phyloP scores from a whole-genome alignment of 2,888 invertebrate species.

The Andrena hattorfiana region DNA sequence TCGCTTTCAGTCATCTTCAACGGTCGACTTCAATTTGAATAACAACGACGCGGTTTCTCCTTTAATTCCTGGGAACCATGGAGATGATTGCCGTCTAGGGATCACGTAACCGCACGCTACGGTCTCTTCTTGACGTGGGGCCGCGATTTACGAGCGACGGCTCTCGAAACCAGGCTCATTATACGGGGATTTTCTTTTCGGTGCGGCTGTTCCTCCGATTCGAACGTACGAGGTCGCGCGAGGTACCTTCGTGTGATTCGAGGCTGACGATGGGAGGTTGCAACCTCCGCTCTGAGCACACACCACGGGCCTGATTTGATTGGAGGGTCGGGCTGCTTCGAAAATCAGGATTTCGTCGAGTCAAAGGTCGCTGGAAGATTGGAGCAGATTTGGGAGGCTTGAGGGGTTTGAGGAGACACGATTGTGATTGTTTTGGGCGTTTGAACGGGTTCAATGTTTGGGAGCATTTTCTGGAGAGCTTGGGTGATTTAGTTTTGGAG shows the following conservation, averaged over 20 bases:
- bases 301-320: too few species aligned
- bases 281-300: too few species aligned
- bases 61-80: not conserved
- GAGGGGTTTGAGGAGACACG: too few species aligned
- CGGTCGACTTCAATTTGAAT: conserved; percentile 23
- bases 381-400: too few species aligned
- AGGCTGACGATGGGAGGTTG: not conserved
- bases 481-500: too few species aligned
- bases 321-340: too few species aligned
- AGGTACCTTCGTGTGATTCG: conserved; percentile 9
- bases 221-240: not conserved
- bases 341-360: too few species aligned
- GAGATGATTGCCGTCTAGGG: conserved; percentile 15
- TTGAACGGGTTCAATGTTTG: too few species aligned
- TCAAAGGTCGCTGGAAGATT: too few species aligned
- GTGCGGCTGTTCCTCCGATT: not conserved
- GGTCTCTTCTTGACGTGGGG: conserved; percentile 15
- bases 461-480: too few species aligned
- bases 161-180: conserved; percentile 19
- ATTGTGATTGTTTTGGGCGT: too few species aligned
- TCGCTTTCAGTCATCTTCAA: not conserved
- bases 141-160: conserved; percentile 42
- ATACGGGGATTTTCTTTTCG: not conserved
- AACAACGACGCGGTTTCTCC: not conserved
- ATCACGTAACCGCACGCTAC: conserved; percentile 35